These are phyloP conservation scores for Bubalus kerabau DNA, from an alignment of 2,113 vertebrate genomes.

Conservation along the genomic window DNA sequence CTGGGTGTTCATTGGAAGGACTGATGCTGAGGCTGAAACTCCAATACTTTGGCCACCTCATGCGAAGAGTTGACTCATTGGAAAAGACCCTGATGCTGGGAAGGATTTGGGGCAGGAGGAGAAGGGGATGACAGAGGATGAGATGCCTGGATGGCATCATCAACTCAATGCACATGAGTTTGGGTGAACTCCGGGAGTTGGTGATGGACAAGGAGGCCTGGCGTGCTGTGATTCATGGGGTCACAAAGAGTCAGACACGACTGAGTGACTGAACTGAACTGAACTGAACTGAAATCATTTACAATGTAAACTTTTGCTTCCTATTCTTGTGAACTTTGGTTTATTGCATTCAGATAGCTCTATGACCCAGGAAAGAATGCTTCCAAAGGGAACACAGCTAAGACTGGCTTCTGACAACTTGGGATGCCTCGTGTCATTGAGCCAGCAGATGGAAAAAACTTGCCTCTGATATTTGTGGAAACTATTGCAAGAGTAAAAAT, in stretches of 20 bases:
- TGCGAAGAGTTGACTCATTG: too few relatives aligned
- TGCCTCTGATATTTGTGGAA: neutral
- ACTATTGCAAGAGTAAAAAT: neutral
- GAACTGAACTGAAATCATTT: neutral
- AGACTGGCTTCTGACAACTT: neutral
- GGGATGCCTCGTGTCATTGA: neutral
- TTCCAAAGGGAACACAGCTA: neutral
- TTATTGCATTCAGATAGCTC: neutral
- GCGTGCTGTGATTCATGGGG: too few relatives aligned
- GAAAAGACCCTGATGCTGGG: too few relatives aligned
- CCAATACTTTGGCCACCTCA: too few relatives aligned
- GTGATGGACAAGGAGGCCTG: too few relatives aligned
- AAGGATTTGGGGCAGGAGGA: accelerated
- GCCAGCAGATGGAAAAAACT: neutral
- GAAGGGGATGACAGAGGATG: too few relatives aligned
- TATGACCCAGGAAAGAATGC: neutral
- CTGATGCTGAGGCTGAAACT: too few relatives aligned
- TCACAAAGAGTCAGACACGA: too few relatives aligned
- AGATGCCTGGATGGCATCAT: too few relatives aligned
- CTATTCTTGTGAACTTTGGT: neutral
- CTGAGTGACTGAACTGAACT: too few relatives aligned
- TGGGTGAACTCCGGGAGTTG: accelerated
- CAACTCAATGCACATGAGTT: too few relatives aligned
- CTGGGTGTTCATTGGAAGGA: too few relatives aligned
- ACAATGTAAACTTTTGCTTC: neutral